Evolutionary conservation across 2,113 vertebrate genomes (phyloP).

Genomic region (Trogon melanurus): DNA sequence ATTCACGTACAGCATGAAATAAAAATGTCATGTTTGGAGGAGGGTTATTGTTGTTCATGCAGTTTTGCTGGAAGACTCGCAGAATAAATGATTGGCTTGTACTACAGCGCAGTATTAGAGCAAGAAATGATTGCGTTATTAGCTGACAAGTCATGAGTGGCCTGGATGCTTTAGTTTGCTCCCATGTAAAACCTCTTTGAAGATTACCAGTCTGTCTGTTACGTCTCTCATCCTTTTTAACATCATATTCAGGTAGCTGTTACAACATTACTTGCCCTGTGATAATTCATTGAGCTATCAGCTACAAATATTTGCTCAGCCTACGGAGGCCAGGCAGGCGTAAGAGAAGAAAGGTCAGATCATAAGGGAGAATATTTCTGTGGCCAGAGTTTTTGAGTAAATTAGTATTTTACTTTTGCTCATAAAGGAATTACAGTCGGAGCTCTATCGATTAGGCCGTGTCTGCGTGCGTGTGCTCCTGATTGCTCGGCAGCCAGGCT

Average conservation of each 20-base stretch:
- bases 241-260: conserved; percentile 36
- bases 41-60: conserved; percentile 20
- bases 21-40: conserved; percentile 40
- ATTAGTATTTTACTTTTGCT: conserved; percentile 65
- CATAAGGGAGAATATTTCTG: neutral
- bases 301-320: conserved; percentile 64
- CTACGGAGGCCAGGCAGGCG: neutral
- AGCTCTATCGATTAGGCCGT: conserved; percentile 32
- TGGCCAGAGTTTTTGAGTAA: conserved; percentile 42
- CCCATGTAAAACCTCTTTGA: neutral
- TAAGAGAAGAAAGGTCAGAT: conserved; percentile 53
- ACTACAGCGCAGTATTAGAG: conserved; percentile 17
- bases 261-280: conserved; percentile 23
- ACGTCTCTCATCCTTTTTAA: conserved; percentile 51
- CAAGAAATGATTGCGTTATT: conserved; percentile 27
- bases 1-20: conserved; percentile 33
- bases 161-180: neutral
- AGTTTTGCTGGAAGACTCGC: neutral
- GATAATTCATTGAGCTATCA: conserved; percentile 60
- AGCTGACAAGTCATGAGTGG: conserved; percentile 48
- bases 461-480: neutral
- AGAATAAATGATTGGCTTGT: conserved; percentile 31
- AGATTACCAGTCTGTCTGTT: conserved; percentile 42
- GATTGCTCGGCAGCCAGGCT: conserved; percentile 44
- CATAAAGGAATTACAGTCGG: conserved; percentile 27